phyloP scores from a whole-genome alignment of 2,888 invertebrate species.

The Heteromurus nitidus region DNA sequence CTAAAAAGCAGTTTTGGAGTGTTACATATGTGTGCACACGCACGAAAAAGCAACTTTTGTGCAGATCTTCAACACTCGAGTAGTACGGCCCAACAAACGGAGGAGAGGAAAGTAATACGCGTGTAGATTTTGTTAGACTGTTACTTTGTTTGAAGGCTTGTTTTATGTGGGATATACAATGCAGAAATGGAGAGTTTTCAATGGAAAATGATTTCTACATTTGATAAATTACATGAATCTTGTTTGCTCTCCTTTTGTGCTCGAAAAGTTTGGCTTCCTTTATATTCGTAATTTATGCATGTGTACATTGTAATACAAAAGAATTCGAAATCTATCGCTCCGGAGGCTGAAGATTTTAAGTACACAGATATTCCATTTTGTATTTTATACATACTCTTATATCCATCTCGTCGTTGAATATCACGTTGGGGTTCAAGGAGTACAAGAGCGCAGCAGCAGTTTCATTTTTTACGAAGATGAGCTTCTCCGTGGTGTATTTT shows the following conservation, averaged over 20 bases:
- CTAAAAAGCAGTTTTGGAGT: constrained; percentile 7
- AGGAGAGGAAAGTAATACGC: no score
- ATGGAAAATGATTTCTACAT: constrained; percentile 41
- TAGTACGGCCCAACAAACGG: no score
- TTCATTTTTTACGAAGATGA: background rate
- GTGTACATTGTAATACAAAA: no score
- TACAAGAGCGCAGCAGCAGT: background rate
- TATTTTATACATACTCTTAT: no score
- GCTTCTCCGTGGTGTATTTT: background rate
- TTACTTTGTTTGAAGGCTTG: background rate
- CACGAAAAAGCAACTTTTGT: background rate
- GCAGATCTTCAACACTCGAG: no score
- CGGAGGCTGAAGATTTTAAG: background rate
- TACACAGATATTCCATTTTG: no score
- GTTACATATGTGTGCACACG: background rate
- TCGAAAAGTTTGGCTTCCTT: constrained; percentile 24
- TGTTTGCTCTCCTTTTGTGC: constrained; percentile 44
- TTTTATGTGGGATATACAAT: background rate
- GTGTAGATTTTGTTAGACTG: no score
- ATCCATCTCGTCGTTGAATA: no score
- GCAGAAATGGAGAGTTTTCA: background rate
- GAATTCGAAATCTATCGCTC: background rate
- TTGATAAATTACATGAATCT: constrained; percentile 52
- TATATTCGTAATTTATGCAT: constrained; percentile 40
- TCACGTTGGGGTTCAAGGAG: no score